Evolutionary conservation across 1,140 invertebrate genomes (phyloP).

Genomic region (Tribolium castaneum): DNA sequence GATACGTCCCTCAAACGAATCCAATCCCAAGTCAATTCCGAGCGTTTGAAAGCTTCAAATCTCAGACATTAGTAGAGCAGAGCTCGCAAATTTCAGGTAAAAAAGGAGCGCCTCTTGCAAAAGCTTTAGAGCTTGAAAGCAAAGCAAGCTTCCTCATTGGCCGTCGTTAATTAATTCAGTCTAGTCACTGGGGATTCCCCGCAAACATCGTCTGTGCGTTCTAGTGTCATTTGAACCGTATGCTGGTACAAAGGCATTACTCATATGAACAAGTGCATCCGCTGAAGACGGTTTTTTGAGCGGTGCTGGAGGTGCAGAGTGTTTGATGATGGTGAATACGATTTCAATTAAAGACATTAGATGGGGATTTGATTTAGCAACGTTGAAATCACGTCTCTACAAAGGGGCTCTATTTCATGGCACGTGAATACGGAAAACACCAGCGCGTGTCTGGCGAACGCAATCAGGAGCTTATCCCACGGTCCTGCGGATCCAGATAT

Average conservation of each 20-base stretch:
- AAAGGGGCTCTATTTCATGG: conserved; percentile 59
- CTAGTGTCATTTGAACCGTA: conserved; percentile 46
- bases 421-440: conserved; percentile 62
- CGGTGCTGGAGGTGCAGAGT: no score
- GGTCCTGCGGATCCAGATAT: conserved; percentile 35
- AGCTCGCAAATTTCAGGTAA: conserved; percentile 12
- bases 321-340: conserved; percentile 49
- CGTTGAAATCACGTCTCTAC: conserved; percentile 58
- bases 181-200: conserved; percentile 49
- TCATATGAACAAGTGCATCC: conserved; percentile 21
- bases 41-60: conserved; percentile 3
- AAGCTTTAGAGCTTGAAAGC: conserved; percentile 22
- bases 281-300: no score
- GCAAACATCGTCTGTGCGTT: conserved; percentile 48
- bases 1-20: conserved; percentile 9
- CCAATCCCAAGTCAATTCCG: conserved; percentile 1
- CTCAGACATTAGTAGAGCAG: not conserved
- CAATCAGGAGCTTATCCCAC: conserved; percentile 56
- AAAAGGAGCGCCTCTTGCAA: not conserved
- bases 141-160: conserved; percentile 41
- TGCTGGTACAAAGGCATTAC: conserved; percentile 12
- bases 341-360: conserved; percentile 61
- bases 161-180: conserved; percentile 48
- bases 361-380: conserved; percentile 58
- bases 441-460: conserved; percentile 54